A percentile compares a stretch with the other conserved stretches of the same genome.
phyloP scores from a whole-genome alignment of 2,797 vertebrate genomes.

The Falco columbarius region DNA sequence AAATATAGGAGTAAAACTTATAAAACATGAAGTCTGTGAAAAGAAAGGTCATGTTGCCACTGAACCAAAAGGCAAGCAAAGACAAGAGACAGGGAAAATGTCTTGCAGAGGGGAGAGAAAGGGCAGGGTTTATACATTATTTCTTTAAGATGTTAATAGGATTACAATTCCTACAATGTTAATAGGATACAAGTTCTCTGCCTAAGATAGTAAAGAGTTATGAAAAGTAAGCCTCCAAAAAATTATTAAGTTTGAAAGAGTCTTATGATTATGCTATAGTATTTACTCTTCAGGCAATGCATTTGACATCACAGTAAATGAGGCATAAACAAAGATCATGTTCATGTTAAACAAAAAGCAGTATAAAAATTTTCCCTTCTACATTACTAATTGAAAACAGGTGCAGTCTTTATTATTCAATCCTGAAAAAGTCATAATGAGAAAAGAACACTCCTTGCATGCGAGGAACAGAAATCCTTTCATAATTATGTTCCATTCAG shows the following conservation, averaged over 20 bases:
- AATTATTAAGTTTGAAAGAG: constrained; percentile 63
- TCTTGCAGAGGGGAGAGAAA: background rate
- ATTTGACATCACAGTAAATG: constrained; percentile 80
- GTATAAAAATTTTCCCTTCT: constrained; percentile 64
- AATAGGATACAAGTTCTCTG: background rate
- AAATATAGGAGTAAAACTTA: background rate
- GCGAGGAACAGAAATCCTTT: constrained; percentile 80
- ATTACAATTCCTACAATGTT: constrained; percentile 54
- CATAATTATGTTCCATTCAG: constrained; percentile 83
- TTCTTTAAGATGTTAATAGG: constrained; percentile 56
- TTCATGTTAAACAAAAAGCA: constrained; percentile 78
- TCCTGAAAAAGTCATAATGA: constrained; percentile 83
- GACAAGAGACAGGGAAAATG: background rate
- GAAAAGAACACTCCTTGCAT: constrained; percentile 81
- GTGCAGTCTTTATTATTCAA: constrained; percentile 83
- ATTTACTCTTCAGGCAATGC: constrained; percentile 75
- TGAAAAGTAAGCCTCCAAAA: constrained; percentile 72
- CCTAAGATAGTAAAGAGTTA: background rate
- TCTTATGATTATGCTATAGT: constrained; percentile 74
- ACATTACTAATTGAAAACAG: constrained; percentile 81
- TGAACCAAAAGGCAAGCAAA: background rate
- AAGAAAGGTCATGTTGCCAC: background rate
- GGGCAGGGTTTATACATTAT: background rate
- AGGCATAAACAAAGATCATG: constrained; percentile 79
- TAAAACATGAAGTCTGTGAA: background rate